Conservation (phyloP, 1,140 invertebrate species). For the Hylaeus anthracinus region DNA sequence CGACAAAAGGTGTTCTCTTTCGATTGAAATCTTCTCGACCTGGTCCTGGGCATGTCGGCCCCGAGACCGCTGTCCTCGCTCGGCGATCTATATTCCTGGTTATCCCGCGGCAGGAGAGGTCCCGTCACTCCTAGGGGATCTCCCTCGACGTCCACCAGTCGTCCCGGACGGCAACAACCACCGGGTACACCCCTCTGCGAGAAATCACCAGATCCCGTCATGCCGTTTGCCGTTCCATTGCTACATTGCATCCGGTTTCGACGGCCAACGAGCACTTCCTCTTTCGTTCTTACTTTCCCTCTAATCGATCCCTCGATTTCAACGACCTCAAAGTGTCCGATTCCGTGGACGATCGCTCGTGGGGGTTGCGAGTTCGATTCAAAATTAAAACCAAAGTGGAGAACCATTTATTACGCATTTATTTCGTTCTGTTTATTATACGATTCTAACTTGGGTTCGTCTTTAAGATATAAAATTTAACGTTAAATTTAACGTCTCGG, state of each 20-base stretch:
- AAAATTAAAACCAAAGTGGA: no score
- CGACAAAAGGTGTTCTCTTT: neutral
- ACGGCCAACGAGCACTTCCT: slow-evolving; percentile 28
- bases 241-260: slow-evolving; percentile 42
- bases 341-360: no score
- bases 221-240: slow-evolving; percentile 40
- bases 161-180: slow-evolving; percentile 76
- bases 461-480: no score
- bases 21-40: slow-evolving; percentile 63
- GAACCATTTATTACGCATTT: no score
- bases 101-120: slow-evolving; percentile 77
- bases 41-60: slow-evolving; percentile 86
- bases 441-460: no score
- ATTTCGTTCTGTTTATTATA: no score
- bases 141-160: slow-evolving; percentile 84
- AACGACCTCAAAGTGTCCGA: no score
- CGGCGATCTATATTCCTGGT: slow-evolving; percentile 86
- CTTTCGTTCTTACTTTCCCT: neutral
- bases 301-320: no score
- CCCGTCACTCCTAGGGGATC: slow-evolving; percentile 81
- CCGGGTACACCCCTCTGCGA: slow-evolving; percentile 73
- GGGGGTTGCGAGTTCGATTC: no score
- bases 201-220: slow-evolving; percentile 76
- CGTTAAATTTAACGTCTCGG: no score
- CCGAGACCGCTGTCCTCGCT: slow-evolving; percentile 92